phyloP scores from a whole-genome alignment of 2,888 invertebrate genomes.

The Xanthorhoe designata region DNA sequence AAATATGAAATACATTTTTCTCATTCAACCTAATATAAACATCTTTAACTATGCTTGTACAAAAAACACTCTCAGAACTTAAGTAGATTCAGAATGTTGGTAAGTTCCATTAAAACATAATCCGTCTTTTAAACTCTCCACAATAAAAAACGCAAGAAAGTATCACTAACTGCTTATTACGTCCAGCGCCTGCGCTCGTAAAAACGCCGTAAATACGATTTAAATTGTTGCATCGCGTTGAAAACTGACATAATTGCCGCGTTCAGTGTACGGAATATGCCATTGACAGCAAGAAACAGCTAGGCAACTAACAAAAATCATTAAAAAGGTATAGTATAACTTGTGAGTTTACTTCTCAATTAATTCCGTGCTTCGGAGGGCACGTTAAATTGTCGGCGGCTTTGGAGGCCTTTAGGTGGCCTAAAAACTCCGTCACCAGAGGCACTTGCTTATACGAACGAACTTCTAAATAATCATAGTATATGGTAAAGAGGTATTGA shows the following conservation, averaged over 20 bases:
- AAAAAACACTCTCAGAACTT: neutral
- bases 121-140: neutral
- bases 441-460: too few relatives aligned
- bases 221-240: constrained; percentile 48
- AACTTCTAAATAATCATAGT: too few relatives aligned
- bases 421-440: too few relatives aligned
- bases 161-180: constrained; percentile 34
- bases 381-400: too few relatives aligned
- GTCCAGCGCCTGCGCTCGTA: constrained; percentile 28
- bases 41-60: neutral
- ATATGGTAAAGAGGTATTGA: too few relatives aligned
- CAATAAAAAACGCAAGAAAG: constrained; percentile 28
- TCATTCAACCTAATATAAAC: too few relatives aligned
- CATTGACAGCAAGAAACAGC: constrained; percentile 3
- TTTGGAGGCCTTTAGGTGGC: too few relatives aligned
- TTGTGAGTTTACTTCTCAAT: too few relatives aligned
- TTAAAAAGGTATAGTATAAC: too few relatives aligned
- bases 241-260: constrained; percentile 42
- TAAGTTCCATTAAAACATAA: neutral
- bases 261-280: constrained; percentile 28
- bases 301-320: too few relatives aligned
- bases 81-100: neutral
- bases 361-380: too few relatives aligned
- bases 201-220: constrained; percentile 42
- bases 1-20: too few relatives aligned